Percentiles rank a stretch among this genome's conserved stretches.
Evolutionary conservation across 1,140 invertebrate species (phyloP).

Genomic region (Dolichoris vasculosae): DNA sequence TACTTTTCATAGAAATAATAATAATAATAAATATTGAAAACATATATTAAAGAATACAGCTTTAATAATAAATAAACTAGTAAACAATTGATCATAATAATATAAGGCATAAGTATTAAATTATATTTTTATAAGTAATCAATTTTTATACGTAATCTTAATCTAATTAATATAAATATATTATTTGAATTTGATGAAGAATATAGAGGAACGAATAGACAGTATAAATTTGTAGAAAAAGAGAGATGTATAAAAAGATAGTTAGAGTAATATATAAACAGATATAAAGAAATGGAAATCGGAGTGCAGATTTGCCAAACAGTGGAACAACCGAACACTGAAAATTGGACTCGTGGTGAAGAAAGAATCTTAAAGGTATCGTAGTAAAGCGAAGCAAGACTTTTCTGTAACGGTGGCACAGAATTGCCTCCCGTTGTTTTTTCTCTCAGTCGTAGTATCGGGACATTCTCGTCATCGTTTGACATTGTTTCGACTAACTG

Average conservation of each 20-base stretch:
- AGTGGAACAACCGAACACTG: too few species aligned
- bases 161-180: not conserved
- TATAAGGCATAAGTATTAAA: too few species aligned
- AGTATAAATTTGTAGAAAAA: not conserved
- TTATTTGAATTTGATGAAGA: not conserved
- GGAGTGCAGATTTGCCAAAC: not conserved
- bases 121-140: too few species aligned
- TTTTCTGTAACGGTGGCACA: not conserved
- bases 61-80: too few species aligned
- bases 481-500: slow-evolving; percentile 12
- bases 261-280: not conserved
- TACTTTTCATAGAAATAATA: too few species aligned
- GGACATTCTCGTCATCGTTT: not conserved
- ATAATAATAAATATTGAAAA: too few species aligned
- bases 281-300: not conserved
- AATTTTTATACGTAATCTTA: not conserved
- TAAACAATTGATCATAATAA: not conserved
- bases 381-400: not conserved
- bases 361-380: slow-evolving; percentile 10
- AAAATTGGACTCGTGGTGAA: not conserved
- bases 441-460: not conserved
- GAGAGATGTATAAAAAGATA: not conserved
- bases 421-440: not conserved
- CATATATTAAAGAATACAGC: too few species aligned
- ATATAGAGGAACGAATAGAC: not conserved